These are phyloP conservation scores for Zonotrichia leucophrys DNA, from an alignment of 2,113 vertebrate species.

Conservation along the genomic window DNA sequence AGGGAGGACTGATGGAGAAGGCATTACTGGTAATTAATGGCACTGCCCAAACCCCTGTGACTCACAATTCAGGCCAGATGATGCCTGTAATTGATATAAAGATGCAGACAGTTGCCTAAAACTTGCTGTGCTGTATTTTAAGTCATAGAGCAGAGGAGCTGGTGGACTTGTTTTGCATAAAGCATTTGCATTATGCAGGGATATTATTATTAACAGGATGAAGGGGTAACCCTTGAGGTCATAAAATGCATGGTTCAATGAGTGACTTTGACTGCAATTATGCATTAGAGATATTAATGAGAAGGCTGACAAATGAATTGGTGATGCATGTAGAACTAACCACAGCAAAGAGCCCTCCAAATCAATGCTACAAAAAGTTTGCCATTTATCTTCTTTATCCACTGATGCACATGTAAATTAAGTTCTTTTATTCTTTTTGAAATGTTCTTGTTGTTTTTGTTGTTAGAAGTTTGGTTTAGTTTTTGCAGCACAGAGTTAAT, in stretches of 20 bases:
- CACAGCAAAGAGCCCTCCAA: not conserved
- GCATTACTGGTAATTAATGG: not conserved
- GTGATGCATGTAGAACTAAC: not conserved
- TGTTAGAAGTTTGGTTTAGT: not conserved
- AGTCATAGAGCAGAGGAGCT: not conserved
- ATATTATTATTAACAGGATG: not conserved
- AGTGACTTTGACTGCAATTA: constrained; percentile 31
- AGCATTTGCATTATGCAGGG: not conserved
- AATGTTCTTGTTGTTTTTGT: not conserved
- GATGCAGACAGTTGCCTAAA: not conserved
- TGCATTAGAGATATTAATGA: constrained; percentile 6
- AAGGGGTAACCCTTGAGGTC: constrained; percentile 31
- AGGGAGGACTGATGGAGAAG: not conserved
- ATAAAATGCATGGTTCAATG: constrained; percentile 18
- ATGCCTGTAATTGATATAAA: not conserved
- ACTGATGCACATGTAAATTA: not conserved
- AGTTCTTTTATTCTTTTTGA: not conserved
- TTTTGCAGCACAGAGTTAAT: not conserved
- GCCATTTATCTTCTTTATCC: not conserved
- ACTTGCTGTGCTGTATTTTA: not conserved
- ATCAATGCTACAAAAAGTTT: not conserved
- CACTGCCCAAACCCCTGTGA: not conserved
- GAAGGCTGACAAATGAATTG: not conserved
- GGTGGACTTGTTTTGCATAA: constrained; percentile 6
- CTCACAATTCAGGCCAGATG: not conserved